Base-by-base conservation (phyloP, 2,888 invertebrate genomes). In the Siphlonurus alternatus region DNA sequence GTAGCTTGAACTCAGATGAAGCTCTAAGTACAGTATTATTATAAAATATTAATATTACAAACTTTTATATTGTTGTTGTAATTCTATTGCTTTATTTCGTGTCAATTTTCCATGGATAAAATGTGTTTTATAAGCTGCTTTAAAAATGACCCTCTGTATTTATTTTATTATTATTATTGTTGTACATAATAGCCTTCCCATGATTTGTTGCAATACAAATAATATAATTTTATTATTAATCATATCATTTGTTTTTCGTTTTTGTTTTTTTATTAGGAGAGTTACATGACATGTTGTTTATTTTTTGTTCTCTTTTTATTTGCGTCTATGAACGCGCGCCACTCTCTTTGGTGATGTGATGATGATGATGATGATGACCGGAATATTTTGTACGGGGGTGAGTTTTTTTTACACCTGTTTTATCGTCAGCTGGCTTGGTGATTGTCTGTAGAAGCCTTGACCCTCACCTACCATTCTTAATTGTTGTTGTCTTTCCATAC, bases 331-430 rank as follows among this genome's bases (percentile, higher is more conserved):
- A 51, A n/a, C 53, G 10, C 53, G 7, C 56, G 5, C n/a, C 56
- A 56, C 56, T 20, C 20, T n/a, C n/a, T n/a, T n/a, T n/a, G n/a
- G n/a, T n/a, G n/a, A n/a, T n/a, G n/a, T 56, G 22, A 5, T 56
- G 56, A n/a, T 56, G 56, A 5, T 22, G 56, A 56, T 56, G 56
- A 5, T 22, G 19, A 56, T 22, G 56, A 56, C 56, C 7, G 7
- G 7, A 38, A 56, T 22, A 56, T 20, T 56, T 56, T 56, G 56
- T 56, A 22, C 56, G 56, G 56, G 56, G 56, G 56, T 56, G 56
- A 56, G 56, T 56, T 56, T 20, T 22, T 18, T 56, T 56, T 38
- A 38, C 38, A 56, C 5, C 7, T 38, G 5, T 10, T 38, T 38
- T 10, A 38, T 38, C 38, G 38, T 38, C 38, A 38, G 38, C 38